Evolutionary conservation across 2,888 invertebrate species (phyloP), one percentile per base, ranked within the genome.

Genomic region (Latrodectus elegans): DNA sequence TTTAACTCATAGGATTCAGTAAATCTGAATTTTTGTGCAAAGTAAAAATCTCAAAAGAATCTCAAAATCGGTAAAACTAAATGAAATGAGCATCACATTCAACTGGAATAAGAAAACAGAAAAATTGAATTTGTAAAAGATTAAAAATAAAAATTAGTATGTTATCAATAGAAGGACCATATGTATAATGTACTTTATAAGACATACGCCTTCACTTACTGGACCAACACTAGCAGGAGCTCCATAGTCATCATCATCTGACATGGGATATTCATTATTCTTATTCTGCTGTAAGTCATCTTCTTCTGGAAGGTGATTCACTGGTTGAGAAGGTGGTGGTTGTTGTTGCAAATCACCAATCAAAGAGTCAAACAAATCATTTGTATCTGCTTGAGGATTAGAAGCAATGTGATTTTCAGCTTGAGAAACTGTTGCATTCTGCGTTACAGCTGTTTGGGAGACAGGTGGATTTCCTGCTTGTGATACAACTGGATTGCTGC

Each of bases 221-320:
- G 95, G 95, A 91, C 95, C 96, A 90, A 95, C 96, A 80, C 89
- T 89, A 15, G 85, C 60, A 53, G 89, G 89, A 11, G 89, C 85
- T 2, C 74, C 89, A 73, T 88, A 87, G 55, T 89, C 89, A 75
- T 89, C 89, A 64, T 89, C 88, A 76, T 87, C 89, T 38, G 75
- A 83, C 11, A 72, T 15, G 15, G 73, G 64, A 14, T 65, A 83
- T 12, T 76, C 73, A 17, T 84, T 67, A n/a, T 55, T 17, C 17
- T 72, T 81, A 2, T 75, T 64, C 11, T 67, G 65, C 1, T 12
- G 38, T 6, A 38, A 38, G 14, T 9, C 14, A 22, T 38, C 65
- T 22, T 52, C 17, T 64, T 52, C 65, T n/a, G 26, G 17, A n/a
- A 52, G 14, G 8, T 38, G 64, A 76, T 26, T 76, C 11, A 64